These are phyloP conservation scores for Oceanodroma tethys DNA, from an alignment of 2,113 vertebrate genomes.

Conservation along the genomic window DNA sequence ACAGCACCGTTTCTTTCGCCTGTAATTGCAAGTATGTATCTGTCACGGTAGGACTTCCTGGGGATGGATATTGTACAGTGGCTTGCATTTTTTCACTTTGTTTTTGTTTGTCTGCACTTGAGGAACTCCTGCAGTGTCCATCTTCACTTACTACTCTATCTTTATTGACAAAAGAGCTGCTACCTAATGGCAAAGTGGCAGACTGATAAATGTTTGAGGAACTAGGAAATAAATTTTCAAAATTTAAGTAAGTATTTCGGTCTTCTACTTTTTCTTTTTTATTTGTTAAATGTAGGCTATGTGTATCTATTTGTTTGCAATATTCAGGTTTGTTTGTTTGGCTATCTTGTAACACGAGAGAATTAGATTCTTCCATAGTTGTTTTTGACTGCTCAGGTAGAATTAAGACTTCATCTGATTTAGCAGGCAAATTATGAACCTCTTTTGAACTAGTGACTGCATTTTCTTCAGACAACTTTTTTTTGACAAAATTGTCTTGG, in stretches of 20 bases:
- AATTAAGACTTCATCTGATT: background rate
- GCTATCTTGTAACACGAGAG: background rate
- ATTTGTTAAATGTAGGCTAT: background rate
- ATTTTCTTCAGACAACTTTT: background rate
- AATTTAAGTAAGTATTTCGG: background rate
- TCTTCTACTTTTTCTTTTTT: background rate
- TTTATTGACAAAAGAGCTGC: background rate
- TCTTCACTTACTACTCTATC: background rate
- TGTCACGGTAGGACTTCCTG: background rate
- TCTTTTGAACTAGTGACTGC: background rate
- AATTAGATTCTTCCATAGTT: background rate
- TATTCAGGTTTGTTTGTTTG: background rate
- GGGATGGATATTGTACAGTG: background rate
- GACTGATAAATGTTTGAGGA: background rate
- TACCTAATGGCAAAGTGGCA: background rate
- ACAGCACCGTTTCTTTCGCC: background rate
- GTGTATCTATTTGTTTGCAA: background rate
- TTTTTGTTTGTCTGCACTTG: background rate
- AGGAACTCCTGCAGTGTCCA: background rate
- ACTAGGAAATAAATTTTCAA: background rate
- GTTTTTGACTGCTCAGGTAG: background rate
- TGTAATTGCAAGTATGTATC: background rate
- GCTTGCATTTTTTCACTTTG: background rate
- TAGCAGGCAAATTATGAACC: background rate
- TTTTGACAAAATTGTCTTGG: slow-evolving; percentile 4